Base-by-base conservation (phyloP, 2,113 vertebrate species). In the rat (Rattus norvegicus) region DNA sequence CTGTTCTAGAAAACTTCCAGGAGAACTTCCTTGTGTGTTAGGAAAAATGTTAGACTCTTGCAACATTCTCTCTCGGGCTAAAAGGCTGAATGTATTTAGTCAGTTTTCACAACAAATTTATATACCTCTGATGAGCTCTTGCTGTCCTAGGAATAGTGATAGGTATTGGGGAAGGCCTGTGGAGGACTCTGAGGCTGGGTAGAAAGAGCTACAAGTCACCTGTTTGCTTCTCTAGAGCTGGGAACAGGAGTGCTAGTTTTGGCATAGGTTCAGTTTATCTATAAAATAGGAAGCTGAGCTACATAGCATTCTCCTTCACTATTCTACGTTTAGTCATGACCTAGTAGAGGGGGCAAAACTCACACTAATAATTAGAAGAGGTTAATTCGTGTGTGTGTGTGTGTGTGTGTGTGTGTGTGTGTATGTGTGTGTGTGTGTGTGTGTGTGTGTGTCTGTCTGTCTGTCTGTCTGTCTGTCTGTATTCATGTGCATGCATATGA, bases 251-350 rank as follows among this genome's bases (percentile, higher is more conserved):
- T 97, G 92, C 92, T 87, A 52, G 83, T 95, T 47, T n/a, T 86
- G 81, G 72, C 39, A 81, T 11, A 26, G 76, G 26, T 91, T 28
- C 20, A n/a, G 75, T 0, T 24, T 63, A 17, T 92, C 43, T 94
- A 10, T 96, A 85, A 95, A 96, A 72, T 86, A 94, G 61, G 43
- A 88, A 56, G 26, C 26, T 92, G 36, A 12, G 49, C 49, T 97
- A 86, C 17, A 39, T 80, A 92, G 10, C 69, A 95, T 73, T 61
- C 59, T 61, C 19, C 19, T 61, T 4, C 59, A 61, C 88, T 92
- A 47, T 83, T 10, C 54, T 70, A n/a, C 19, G 85, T 94, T 22
- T 0, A 90, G 19, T 95, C 70, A 85, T 30, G 26, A 33, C 85
- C 65, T 20, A 16, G 1, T 52, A 93, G 43, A 93, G 84, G 56